A percentile compares a stretch with the other conserved stretches of the same genome.
phyloP scores from a whole-genome alignment of 2,797 vertebrate genomes.

The Borostomias antarcticus region DNA sequence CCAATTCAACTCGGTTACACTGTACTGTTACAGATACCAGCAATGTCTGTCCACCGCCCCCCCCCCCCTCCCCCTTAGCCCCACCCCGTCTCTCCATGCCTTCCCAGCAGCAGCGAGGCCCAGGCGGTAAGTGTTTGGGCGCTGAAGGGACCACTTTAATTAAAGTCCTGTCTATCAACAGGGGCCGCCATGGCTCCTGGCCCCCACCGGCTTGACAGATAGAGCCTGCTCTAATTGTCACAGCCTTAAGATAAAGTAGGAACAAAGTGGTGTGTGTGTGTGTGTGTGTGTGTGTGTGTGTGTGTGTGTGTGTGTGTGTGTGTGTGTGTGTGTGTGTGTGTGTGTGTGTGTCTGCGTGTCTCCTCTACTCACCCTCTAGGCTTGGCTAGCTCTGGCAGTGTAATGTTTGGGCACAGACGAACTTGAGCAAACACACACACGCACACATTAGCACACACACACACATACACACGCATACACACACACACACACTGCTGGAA shows the following conservation, averaged over 20 bases:
- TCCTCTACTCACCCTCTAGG: background rate
- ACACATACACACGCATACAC: conserved; percentile 15
- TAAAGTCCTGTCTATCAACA: conserved; percentile 61
- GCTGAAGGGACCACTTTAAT: conserved; percentile 57
- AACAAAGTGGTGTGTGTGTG: conserved; percentile 43
- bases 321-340: conserved; percentile 1
- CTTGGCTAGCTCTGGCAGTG: conserved; percentile 11
- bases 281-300: background rate
- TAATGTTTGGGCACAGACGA: conserved; percentile 1
- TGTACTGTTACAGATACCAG: too few species aligned
- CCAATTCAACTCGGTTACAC: too few species aligned
- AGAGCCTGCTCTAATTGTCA: conserved; percentile 60
- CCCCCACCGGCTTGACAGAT: conserved; percentile 48
- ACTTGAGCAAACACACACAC: conserved; percentile 15
- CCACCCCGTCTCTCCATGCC: background rate
- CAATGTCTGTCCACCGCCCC: too few species aligned
- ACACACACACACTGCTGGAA: conserved; percentile 11
- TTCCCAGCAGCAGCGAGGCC: conserved; percentile 13
- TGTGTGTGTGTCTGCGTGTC: background rate
- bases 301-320: conserved; percentile 9
- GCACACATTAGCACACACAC: conserved; percentile 8
- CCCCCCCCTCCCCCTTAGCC: conserved; percentile 2
- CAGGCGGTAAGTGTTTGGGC: conserved; percentile 24
- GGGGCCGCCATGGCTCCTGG: conserved; percentile 33
- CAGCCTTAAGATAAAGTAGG: conserved; percentile 52